These are phyloP conservation scores for Drosophila nannoptera DNA, from an alignment of 1,140 invertebrate genomes.

Conservation along the genomic window DNA sequence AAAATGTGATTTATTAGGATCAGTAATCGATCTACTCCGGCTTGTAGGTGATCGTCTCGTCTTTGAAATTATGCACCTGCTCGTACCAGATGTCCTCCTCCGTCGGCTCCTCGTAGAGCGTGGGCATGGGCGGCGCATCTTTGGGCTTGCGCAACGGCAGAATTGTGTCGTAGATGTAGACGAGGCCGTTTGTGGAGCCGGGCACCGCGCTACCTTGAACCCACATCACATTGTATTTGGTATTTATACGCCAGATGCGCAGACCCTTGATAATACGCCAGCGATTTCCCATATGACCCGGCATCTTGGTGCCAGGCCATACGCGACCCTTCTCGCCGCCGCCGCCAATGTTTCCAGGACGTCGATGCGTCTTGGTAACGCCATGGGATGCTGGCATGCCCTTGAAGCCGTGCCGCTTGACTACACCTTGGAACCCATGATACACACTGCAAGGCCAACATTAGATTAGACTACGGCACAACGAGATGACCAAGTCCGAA, in stretches of 20 bases:
- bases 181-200: slow-evolving; percentile 88
- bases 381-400: slow-evolving; percentile 96
- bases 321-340: slow-evolving; percentile 91
- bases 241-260: slow-evolving; percentile 94
- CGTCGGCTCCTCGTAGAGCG: slow-evolving; percentile 83
- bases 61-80: slow-evolving; percentile 71
- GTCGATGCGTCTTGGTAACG: slow-evolving; percentile 95
- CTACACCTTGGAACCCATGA: slow-evolving; percentile 98
- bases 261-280: slow-evolving; percentile 87
- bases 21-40: slow-evolving; percentile 50
- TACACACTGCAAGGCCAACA: slow-evolving; percentile 84
- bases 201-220: slow-evolving; percentile 89
- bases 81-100: slow-evolving; percentile 81
- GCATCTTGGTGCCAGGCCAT: slow-evolving; percentile 97
- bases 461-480: not conserved
- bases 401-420: slow-evolving; percentile 97
- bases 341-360: slow-evolving; percentile 93
- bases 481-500: not conserved
- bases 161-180: slow-evolving; percentile 90
- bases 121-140: slow-evolving; percentile 89
- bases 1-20: no score
- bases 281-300: slow-evolving; percentile 96
- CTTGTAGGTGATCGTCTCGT: slow-evolving; percentile 68
- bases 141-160: slow-evolving; percentile 82
- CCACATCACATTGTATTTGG: slow-evolving; percentile 95